Evolutionary conservation across 2,113 vertebrate species (phyloP).

Genomic region (Bungarus multicinctus): DNA sequence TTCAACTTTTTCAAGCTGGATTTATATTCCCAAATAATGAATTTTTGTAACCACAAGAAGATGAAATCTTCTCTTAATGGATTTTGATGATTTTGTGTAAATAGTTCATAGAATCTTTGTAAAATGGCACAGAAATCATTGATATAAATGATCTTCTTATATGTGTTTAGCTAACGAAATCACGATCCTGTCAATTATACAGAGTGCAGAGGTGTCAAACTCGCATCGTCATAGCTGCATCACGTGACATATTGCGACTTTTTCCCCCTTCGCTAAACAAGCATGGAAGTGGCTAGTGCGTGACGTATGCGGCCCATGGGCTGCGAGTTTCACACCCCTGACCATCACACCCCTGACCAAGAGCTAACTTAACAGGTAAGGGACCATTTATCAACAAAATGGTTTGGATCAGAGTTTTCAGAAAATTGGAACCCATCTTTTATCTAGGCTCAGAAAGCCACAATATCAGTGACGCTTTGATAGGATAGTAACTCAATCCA

Average conservation of each 20-base stretch:
- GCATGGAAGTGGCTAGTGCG: too few relatives aligned
- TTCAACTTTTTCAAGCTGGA: conserved; percentile 33
- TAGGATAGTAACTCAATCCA: neutral
- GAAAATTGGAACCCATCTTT: neutral
- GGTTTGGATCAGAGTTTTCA: neutral
- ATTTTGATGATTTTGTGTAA: conserved; percentile 8
- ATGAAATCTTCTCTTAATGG: conserved; percentile 14
- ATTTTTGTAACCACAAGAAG: conserved; percentile 3
- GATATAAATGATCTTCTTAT: neutral
- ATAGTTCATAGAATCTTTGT: neutral
- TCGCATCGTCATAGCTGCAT: too few relatives aligned
- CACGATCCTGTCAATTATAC: neutral
- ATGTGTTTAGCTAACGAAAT: neutral
- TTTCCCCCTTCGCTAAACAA: too few relatives aligned
- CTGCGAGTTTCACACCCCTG: too few relatives aligned
- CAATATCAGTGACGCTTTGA: neutral
- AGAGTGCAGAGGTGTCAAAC: neutral
- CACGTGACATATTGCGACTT: too few relatives aligned
- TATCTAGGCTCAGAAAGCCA: neutral
- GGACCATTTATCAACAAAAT: neutral
- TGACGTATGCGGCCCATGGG: too few relatives aligned
- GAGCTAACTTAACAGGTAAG: neutral
- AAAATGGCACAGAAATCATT: conserved; percentile 1
- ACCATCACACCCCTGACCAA: too few relatives aligned
- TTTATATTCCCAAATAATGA: conserved; percentile 37